A percentile compares a stretch with the other conserved stretches of the same genome.
Conservation (phyloP, 2,113 vertebrate genomes). For the Bubo scandiacus region DNA sequence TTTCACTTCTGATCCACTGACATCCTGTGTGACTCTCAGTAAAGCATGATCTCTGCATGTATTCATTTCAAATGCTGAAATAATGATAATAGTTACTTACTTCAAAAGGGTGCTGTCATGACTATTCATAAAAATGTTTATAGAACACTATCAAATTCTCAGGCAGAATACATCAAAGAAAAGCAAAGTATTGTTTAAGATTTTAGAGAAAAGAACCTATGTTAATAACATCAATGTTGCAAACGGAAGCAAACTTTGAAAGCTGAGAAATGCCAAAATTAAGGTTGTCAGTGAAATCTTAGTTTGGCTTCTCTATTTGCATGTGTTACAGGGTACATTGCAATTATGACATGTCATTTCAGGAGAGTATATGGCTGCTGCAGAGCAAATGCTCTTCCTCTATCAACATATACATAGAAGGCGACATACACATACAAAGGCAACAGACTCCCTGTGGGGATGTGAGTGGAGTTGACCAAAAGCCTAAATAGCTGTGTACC, state of each 20-base stretch:
- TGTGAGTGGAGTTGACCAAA: not conserved
- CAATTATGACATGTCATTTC: not conserved
- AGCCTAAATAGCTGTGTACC: not conserved
- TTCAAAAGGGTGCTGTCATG: not conserved
- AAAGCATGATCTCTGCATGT: not conserved
- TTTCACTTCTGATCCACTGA: not conserved
- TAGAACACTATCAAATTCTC: not conserved
- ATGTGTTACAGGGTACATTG: not conserved
- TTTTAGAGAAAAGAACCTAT: not conserved
- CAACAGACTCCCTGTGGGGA: not conserved
- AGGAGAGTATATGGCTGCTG: not conserved
- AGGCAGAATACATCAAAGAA: not conserved
- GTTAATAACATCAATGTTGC: not conserved
- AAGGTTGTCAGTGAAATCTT: not conserved
- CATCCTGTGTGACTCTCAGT: not conserved
- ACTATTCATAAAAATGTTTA: not conserved
- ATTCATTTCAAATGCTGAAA: slow-evolving; percentile 12
- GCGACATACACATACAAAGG: not conserved
- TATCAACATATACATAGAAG: not conserved
- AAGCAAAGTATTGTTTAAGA: not conserved
- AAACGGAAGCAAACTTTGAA: not conserved
- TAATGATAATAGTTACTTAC: not conserved
- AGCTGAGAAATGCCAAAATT: not conserved
- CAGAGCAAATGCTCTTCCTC: not conserved
- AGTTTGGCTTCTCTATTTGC: not conserved